Conservation (phyloP, 2,113 vertebrate genomes). For the Pedionomus torquatus region DNA sequence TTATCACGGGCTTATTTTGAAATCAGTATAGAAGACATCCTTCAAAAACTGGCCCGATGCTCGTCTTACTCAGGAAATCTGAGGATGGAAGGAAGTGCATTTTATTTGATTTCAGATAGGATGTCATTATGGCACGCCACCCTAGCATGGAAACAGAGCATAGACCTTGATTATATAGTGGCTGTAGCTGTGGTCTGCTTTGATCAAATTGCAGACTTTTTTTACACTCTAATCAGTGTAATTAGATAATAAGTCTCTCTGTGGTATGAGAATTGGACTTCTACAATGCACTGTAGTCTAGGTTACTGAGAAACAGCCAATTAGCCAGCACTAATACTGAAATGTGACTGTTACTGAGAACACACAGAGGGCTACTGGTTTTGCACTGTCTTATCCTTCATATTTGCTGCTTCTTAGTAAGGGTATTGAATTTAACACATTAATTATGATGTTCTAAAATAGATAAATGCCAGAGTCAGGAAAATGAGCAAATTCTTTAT, state of each 20-base stretch:
- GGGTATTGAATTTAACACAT: background rate
- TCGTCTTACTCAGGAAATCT: constrained; percentile 14
- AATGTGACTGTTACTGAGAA: background rate
- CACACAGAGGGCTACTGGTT: background rate
- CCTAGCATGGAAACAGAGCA: background rate
- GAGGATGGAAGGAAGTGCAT: background rate
- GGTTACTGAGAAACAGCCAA: constrained; percentile 4
- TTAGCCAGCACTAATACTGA: background rate
- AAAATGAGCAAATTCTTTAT: background rate
- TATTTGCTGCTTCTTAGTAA: background rate
- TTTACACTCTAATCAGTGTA: constrained; percentile 18
- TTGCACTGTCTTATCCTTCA: background rate
- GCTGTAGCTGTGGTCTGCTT: constrained; percentile 19
- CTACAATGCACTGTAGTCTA: background rate
- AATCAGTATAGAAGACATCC: background rate
- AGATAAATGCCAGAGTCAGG: background rate
- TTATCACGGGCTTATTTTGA: background rate
- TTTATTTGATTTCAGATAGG: background rate
- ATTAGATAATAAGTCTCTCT: background rate
- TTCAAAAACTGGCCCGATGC: background rate
- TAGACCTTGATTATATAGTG: background rate
- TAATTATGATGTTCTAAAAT: background rate
- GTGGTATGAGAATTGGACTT: background rate
- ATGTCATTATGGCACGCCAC: background rate
- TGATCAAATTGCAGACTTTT: background rate